Conservation (phyloP, 2,113 vertebrate genomes). For the Hydrochoerus hydrochaeris region DNA sequence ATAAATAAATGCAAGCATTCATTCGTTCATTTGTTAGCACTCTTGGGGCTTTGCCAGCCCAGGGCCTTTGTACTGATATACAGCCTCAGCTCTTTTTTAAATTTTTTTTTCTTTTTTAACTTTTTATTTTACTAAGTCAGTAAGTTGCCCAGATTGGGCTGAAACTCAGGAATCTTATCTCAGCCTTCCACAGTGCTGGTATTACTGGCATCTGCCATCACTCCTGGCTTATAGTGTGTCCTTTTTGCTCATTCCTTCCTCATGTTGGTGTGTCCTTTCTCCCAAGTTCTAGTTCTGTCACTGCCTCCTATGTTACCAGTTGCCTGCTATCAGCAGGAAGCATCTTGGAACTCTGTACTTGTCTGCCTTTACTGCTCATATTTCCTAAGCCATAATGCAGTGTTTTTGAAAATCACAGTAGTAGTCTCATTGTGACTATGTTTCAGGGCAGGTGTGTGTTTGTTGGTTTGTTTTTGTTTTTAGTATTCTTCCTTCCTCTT, state of each 20-base stretch:
- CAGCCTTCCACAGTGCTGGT: neutral
- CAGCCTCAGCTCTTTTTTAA: neutral
- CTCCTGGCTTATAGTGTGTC: neutral
- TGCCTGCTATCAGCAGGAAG: neutral
- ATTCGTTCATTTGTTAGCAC: neutral
- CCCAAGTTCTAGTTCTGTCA: neutral
- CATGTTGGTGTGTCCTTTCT: neutral
- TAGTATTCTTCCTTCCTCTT: neutral
- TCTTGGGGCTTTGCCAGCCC: neutral
- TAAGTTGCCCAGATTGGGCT: neutral
- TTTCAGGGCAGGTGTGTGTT: neutral
- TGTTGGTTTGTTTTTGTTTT: neutral
- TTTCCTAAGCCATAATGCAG: neutral
- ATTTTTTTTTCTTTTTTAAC: neutral
- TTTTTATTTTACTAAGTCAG: neutral
- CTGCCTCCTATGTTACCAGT: neutral
- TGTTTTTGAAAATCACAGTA: neutral
- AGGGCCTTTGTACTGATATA: neutral
- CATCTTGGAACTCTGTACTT: neutral
- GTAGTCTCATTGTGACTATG: neutral
- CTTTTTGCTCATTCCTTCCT: neutral
- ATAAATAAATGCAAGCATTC: neutral
- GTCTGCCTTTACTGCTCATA: neutral
- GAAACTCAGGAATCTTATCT: neutral
- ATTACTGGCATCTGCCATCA: neutral